phyloP scores from a whole-genome alignment of 2,888 invertebrate species.

The Trachelus iudaicus region DNA sequence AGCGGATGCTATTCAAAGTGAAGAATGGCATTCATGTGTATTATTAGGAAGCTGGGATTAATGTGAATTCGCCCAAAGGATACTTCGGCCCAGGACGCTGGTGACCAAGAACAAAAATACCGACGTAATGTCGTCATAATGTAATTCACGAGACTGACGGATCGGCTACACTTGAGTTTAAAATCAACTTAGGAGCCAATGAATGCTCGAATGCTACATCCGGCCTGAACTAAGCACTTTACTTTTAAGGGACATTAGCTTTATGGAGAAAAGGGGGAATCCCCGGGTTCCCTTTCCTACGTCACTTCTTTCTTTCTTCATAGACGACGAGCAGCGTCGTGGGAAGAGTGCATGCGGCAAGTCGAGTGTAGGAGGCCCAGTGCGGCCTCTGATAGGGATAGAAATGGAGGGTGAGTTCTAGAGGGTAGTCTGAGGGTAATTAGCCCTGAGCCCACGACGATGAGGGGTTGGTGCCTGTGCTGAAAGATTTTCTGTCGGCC shows the following conservation, averaged over 20 bases:
- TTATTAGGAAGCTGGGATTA: neutral
- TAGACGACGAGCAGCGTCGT: slow-evolving; percentile 20
- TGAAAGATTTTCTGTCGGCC: slow-evolving; percentile 42
- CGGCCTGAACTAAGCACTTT: slow-evolving; percentile 43
- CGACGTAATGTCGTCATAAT: neutral
- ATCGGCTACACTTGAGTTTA: neutral
- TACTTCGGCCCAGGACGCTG: neutral
- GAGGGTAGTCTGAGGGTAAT: slow-evolving; percentile 46
- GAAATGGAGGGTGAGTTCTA: slow-evolving; percentile 18
- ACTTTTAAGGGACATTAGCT: slow-evolving; percentile 54
- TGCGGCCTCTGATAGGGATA: slow-evolving; percentile 9
- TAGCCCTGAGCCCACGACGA: slow-evolving; percentile 39
- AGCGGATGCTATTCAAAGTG: neutral
- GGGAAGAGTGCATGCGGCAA: slow-evolving; percentile 16
- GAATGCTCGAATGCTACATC: slow-evolving; percentile 17
- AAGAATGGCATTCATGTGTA: neutral
- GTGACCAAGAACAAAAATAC: neutral
- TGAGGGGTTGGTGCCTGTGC: slow-evolving; percentile 12
- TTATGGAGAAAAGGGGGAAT: slow-evolving; percentile 28
- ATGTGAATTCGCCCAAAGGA: neutral
- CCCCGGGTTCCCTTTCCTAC: slow-evolving; percentile 32
- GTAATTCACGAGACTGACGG: neutral
- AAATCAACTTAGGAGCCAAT: slow-evolving; percentile 3
- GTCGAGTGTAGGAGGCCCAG: slow-evolving; percentile 3
- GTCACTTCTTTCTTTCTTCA: slow-evolving; percentile 26